Conservation (phyloP, 2,113 vertebrate species). For the Onychostruthus taczanowskii region DNA sequence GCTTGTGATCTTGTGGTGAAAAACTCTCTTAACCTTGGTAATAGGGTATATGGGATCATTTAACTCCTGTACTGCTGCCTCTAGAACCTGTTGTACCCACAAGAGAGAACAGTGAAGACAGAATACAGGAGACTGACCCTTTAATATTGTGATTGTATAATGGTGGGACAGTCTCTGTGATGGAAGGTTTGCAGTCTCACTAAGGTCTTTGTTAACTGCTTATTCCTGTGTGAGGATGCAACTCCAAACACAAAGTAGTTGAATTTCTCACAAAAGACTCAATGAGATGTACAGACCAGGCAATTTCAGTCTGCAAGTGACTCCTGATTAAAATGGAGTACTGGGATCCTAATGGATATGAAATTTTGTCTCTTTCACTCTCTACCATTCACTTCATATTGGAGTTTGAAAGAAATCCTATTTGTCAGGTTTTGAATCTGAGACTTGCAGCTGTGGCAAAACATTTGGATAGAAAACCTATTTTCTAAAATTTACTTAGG, state of each 20-base stretch:
- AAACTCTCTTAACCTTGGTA: background rate
- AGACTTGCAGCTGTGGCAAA: conserved; percentile 11
- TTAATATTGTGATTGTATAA: background rate
- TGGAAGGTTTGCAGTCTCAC: background rate
- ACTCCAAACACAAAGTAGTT: background rate
- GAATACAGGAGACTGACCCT: background rate
- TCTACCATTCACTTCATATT: background rate
- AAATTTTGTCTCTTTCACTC: background rate
- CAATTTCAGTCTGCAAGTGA: background rate
- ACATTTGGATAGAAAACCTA: conserved; percentile 40
- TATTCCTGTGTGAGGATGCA: background rate
- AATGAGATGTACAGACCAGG: background rate
- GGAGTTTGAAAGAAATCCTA: conserved; percentile 36
- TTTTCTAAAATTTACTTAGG: conserved; percentile 48
- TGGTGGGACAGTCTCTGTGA: background rate
- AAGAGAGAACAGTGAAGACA: background rate
- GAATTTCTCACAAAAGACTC: background rate
- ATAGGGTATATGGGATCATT: background rate
- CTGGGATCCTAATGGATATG: background rate
- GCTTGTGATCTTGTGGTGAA: background rate
- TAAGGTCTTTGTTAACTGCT: background rate
- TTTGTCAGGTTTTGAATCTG: conserved; percentile 27
- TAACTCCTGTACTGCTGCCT: background rate
- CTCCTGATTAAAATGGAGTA: background rate
- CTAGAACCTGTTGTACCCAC: background rate